These are phyloP conservation scores for Pollenia labialis DNA, from an alignment of 2,888 invertebrate species.

Conservation along the genomic window DNA sequence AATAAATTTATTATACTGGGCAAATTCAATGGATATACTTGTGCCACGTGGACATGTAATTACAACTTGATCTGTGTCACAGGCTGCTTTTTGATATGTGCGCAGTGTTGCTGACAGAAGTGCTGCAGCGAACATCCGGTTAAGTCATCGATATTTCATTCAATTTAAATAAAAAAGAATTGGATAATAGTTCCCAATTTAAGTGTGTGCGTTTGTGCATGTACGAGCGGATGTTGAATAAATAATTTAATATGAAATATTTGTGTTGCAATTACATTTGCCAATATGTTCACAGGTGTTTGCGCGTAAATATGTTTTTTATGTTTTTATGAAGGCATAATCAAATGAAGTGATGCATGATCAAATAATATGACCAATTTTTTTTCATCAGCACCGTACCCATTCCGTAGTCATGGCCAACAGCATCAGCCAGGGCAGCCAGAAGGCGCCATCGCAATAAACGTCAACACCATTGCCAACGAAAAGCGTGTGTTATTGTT, in stretches of 20 bases:
- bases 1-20: constrained; percentile 88
- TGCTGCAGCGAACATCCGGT: constrained; percentile 85
- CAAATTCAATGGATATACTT: constrained; percentile 94
- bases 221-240: background rate
- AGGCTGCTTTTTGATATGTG: constrained; percentile 95
- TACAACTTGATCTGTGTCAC: constrained; percentile 94
- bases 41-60: constrained; percentile 97
- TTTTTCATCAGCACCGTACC: constrained; percentile 1
- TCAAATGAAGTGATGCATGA: constrained; percentile 49
- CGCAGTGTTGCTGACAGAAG: constrained; percentile 95
- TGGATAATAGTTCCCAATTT: background rate
- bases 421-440: background rate
- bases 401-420: constrained; percentile 1
- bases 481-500: constrained; percentile 24
- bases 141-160: constrained; percentile 29
- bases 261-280: constrained; percentile 57
- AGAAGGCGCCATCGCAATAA: constrained; percentile 39
- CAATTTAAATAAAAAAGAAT: constrained; percentile 34
- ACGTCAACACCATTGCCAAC: constrained; percentile 37
- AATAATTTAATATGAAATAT: constrained; percentile 46
- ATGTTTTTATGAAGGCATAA: constrained; percentile 38
- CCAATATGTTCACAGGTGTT: constrained; percentile 47
- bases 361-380: constrained; percentile 51
- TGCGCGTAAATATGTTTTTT: constrained; percentile 1
- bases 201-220: constrained; percentile 12